Conservation (phyloP, 2,797 vertebrate genomes). For the Euphonia xanthogaster region DNA sequence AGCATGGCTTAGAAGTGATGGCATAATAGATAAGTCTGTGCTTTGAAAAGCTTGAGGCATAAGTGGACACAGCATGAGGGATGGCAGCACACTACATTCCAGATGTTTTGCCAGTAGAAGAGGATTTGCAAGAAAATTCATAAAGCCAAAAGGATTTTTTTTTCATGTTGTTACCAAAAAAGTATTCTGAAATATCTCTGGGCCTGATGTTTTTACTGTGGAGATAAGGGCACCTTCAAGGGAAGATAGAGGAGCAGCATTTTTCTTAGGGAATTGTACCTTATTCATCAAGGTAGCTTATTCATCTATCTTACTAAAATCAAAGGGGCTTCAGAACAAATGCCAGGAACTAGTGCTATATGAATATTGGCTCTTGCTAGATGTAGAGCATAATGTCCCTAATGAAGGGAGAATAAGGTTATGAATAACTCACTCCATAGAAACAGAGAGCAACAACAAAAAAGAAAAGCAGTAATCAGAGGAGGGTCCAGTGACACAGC, state of each 20-base stretch:
- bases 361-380: not conserved
- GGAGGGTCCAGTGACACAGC: not conserved
- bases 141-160: not conserved
- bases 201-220: not conserved
- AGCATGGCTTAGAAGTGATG: not conserved
- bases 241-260: not conserved
- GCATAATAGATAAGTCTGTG: not conserved
- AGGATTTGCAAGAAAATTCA: not conserved
- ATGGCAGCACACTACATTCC: not conserved
- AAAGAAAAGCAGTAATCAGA: not conserved
- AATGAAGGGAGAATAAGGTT: not conserved
- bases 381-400: not conserved
- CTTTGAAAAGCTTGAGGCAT: slow-evolving; percentile 16
- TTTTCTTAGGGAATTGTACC: not conserved
- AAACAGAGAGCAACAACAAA: not conserved
- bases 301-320: not conserved
- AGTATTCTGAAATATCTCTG: not conserved
- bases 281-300: slow-evolving; percentile 15
- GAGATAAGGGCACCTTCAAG: slow-evolving; percentile 9
- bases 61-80: slow-evolving; percentile 10
- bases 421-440: not conserved
- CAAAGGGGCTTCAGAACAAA: not conserved
- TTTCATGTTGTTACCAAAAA: not conserved
- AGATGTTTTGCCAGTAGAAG: slow-evolving; percentile 10
- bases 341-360: not conserved